Conservation (phyloP, 2,888 invertebrate genomes). For the Plagiodera versicolora region DNA sequence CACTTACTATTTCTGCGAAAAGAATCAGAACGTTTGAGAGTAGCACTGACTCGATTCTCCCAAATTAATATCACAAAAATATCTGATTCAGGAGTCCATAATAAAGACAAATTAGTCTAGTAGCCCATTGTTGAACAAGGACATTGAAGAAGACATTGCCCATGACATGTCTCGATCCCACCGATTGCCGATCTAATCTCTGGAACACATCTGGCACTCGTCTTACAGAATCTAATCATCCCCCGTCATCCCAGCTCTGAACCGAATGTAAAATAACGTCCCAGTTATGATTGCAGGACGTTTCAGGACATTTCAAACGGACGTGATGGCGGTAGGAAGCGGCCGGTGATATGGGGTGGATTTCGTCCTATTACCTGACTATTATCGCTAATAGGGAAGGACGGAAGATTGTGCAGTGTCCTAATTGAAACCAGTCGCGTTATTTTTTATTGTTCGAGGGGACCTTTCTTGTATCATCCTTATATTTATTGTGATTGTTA, state of each 20-base stretch:
- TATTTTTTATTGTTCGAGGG: neutral
- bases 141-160: no score
- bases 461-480: neutral
- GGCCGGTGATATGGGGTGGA: slow-evolving; percentile 8
- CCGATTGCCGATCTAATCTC: neutral
- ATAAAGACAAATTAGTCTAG: no score
- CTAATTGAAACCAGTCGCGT: neutral
- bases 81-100: no score
- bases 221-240: slow-evolving; percentile 12
- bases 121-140: no score
- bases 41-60: no score
- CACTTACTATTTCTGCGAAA: no score
- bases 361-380: neutral
- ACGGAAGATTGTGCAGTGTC: neutral
- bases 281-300: slow-evolving; percentile 38
- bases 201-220: neutral
- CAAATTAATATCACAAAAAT: no score
- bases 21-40: no score
- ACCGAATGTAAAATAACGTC: slow-evolving; percentile 42
- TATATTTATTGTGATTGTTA: neutral
- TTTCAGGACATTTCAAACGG: slow-evolving; percentile 37
- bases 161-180: neutral
- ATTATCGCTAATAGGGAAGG: neutral
- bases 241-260: slow-evolving; percentile 25
- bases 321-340: slow-evolving; percentile 39